Conservation (phyloP, 2,888 invertebrate species). For the Amblyjoppa proteus region DNA sequence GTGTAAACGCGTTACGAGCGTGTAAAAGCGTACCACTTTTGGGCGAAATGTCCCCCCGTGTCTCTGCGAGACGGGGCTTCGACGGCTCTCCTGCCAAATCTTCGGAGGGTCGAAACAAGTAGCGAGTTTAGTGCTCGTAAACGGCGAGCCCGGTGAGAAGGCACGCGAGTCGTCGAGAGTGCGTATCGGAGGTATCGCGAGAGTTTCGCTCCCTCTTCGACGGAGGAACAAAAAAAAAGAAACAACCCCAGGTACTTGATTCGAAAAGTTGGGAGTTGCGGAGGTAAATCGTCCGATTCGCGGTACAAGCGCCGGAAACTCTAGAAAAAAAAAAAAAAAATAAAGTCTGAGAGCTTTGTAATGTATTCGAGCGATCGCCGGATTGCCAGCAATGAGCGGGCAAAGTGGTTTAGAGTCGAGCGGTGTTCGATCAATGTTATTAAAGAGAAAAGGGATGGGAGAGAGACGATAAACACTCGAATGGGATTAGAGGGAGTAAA, state of each 20-base stretch:
- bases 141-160: slow-evolving; percentile 43
- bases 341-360: slow-evolving; percentile 12
- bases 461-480: slow-evolving; percentile 62
- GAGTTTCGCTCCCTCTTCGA: background rate
- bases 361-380: slow-evolving; percentile 10
- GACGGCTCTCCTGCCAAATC: slow-evolving; percentile 17
- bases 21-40: slow-evolving; percentile 68
- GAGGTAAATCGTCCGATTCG: slow-evolving; percentile 10
- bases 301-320: background rate
- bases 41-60: slow-evolving; percentile 26
- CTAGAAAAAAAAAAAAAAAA: background rate
- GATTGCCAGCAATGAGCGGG: background rate
- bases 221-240: background rate
- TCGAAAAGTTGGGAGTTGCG: slow-evolving; percentile 13
- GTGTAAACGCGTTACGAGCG: slow-evolving; percentile 68
- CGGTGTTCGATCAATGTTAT: slow-evolving; percentile 56
- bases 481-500: slow-evolving; percentile 54
- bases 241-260: slow-evolving; percentile 15
- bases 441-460: slow-evolving; percentile 44
- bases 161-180: slow-evolving; percentile 31
- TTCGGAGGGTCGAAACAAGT: slow-evolving; percentile 29
- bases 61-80: background rate
- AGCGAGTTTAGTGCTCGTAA: slow-evolving; percentile 68
- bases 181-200: background rate
- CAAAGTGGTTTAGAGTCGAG: slow-evolving; percentile 55